Evolutionary conservation across 2,797 vertebrate genomes (phyloP).

Genomic region (Hydrocynus forskahlii): DNA sequence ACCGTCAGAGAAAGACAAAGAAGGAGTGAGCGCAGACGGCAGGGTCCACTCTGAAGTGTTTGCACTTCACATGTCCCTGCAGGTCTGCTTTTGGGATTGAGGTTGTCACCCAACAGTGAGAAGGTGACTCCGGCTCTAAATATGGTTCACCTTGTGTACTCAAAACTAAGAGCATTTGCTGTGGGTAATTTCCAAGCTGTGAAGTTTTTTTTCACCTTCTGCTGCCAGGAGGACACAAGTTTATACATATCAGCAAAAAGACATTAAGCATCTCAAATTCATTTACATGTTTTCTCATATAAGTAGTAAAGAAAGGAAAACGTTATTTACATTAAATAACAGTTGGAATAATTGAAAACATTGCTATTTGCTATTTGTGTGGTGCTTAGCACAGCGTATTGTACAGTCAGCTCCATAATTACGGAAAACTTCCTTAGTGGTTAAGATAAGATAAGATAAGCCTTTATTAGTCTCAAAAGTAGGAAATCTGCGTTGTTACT

Average conservation of each 20-base stretch:
- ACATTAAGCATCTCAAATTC: background rate
- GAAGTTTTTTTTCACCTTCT: background rate
- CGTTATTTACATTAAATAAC: too few relatives aligned
- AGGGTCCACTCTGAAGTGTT: slow-evolving; percentile 20
- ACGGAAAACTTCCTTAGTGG: too few relatives aligned
- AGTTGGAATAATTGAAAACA: too few relatives aligned
- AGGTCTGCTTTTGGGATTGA: slow-evolving; percentile 43
- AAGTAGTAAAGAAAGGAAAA: too few relatives aligned
- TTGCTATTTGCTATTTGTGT: too few relatives aligned
- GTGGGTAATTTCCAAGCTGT: slow-evolving; percentile 27
- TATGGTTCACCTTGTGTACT: slow-evolving; percentile 22
- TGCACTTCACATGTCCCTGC: slow-evolving; percentile 52
- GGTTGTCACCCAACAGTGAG: slow-evolving; percentile 54
- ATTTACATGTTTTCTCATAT: background rate
- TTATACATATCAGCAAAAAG: slow-evolving; percentile 15
- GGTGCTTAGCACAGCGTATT: too few relatives aligned
- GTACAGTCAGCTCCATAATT: too few relatives aligned
- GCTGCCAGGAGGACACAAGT: slow-evolving; percentile 46
- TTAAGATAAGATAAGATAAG: too few relatives aligned
- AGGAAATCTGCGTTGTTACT: too few relatives aligned
- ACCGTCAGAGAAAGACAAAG: too few relatives aligned
- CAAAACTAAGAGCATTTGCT: slow-evolving; percentile 47
- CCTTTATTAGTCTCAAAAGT: too few relatives aligned
- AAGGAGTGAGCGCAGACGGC: background rate
- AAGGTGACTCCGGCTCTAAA: slow-evolving; percentile 44